phyloP scores from a whole-genome alignment of 2,113 vertebrate genomes.

The Tyto alba region DNA sequence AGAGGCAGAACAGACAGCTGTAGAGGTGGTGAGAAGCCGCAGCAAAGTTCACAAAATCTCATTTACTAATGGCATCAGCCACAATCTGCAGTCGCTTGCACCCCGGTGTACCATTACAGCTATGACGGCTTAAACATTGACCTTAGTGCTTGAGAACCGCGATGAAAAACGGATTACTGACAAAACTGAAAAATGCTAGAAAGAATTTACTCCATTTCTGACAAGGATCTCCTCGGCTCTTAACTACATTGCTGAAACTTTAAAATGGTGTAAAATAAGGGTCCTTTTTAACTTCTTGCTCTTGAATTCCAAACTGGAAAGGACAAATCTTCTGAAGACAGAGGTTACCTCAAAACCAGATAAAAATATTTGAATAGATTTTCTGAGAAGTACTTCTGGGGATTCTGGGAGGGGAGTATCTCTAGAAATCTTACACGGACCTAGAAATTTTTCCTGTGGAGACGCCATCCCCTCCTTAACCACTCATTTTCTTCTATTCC shows the following conservation, averaged over 20 bases:
- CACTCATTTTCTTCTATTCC: background rate
- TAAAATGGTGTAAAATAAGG: background rate
- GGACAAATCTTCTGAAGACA: background rate
- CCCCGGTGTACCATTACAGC: background rate
- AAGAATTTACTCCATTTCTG: background rate
- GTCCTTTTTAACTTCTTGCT: background rate
- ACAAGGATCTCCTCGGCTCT: background rate
- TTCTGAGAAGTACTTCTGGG: background rate
- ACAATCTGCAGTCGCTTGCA: background rate
- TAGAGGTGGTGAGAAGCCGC: background rate
- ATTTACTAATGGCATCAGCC: background rate
- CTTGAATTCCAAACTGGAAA: background rate
- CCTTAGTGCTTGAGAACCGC: background rate
- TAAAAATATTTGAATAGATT: background rate
- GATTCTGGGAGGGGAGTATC: background rate
- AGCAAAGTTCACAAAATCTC: background rate
- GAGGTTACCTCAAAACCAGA: background rate
- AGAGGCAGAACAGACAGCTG: slow-evolving; percentile 15
- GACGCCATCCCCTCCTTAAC: background rate
- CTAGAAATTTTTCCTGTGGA: background rate
- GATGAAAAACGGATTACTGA: background rate
- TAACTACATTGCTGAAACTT: background rate
- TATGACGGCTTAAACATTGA: background rate
- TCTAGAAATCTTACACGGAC: background rate
- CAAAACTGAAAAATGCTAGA: background rate